These are phyloP conservation scores for Myotis davidii DNA, from an alignment of 2,113 vertebrate species.

Conservation along the genomic window DNA sequence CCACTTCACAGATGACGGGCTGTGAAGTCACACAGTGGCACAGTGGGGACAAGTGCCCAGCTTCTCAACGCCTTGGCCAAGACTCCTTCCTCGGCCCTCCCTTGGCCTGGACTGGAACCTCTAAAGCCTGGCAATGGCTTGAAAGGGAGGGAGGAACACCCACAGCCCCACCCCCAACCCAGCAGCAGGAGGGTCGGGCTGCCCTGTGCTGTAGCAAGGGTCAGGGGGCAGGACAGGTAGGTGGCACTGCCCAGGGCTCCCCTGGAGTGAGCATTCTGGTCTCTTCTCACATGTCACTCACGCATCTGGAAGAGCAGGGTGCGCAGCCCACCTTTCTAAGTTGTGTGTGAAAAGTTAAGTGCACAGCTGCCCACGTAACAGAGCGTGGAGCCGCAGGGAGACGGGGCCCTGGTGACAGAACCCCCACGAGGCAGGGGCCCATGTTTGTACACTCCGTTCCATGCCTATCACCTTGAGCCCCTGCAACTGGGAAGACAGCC, in stretches of 20 bases:
- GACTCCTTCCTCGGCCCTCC: neutral
- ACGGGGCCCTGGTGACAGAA: neutral
- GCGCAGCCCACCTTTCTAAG: neutral
- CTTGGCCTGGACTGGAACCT: neutral
- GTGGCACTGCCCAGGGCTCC: fast-evolving
- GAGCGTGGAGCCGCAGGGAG: neutral
- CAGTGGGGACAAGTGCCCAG: neutral
- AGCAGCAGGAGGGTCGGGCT: no score
- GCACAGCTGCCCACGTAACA: neutral
- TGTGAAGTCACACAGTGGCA: neutral
- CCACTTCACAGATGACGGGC: neutral
- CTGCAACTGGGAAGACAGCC: neutral
- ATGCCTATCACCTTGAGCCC: neutral
- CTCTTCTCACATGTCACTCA: neutral
- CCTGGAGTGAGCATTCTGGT: neutral
- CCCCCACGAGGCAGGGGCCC: fast-evolving
- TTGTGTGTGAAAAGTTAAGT: neutral
- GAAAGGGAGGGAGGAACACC: fast-evolving
- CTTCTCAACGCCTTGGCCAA: neutral
- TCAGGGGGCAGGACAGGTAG: neutral
- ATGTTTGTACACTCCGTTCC: neutral
- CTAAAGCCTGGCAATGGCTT: neutral
- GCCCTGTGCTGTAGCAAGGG: fast-evolving
- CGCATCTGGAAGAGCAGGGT: neutral
- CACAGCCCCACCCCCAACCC: neutral